These are phyloP conservation scores for Arbacia lixula DNA, from an alignment of 53 echinoderm and acorn worm genomes.

Conservation along the genomic window DNA sequence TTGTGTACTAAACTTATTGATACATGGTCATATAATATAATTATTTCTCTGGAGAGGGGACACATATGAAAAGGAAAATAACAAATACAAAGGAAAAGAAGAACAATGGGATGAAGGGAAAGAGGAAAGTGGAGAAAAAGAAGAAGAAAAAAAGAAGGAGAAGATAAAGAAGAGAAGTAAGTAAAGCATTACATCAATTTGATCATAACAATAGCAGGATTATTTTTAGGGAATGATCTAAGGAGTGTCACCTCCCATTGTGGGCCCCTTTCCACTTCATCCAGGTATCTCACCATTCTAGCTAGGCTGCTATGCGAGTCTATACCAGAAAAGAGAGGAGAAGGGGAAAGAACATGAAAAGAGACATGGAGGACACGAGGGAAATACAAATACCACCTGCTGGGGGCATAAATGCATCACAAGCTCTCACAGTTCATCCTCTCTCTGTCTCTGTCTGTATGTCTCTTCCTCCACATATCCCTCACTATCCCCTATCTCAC, in stretches of 20 bases:
- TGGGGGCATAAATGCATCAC: neutral
- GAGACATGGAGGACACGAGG: neutral
- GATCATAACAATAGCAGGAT: too few species aligned
- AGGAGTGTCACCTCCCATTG: too few species aligned
- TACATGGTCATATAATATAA: too few species aligned
- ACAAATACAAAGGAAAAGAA: neutral
- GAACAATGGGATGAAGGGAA: neutral
- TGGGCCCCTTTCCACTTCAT: too few species aligned
- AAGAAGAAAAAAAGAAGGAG: neutral
- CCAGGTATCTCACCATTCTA: too few species aligned
- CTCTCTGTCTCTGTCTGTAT: neutral
- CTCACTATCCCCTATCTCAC: neutral
- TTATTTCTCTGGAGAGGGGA: neutral
- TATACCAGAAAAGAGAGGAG: too few species aligned
- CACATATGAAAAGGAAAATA: neutral
- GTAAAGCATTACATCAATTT: too few species aligned
- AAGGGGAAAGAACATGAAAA: neutral
- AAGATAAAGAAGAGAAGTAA: neutral
- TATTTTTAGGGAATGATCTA: too few species aligned
- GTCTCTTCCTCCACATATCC: slow-evolving; percentile 8
- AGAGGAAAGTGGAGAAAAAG: neutral
- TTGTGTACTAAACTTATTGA: too few species aligned
- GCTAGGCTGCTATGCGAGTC: too few species aligned
- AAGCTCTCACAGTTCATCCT: neutral
- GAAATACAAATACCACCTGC: neutral